Conservation (phyloP, 2,113 vertebrate species). For the Lethenteron reissneri region DNA sequence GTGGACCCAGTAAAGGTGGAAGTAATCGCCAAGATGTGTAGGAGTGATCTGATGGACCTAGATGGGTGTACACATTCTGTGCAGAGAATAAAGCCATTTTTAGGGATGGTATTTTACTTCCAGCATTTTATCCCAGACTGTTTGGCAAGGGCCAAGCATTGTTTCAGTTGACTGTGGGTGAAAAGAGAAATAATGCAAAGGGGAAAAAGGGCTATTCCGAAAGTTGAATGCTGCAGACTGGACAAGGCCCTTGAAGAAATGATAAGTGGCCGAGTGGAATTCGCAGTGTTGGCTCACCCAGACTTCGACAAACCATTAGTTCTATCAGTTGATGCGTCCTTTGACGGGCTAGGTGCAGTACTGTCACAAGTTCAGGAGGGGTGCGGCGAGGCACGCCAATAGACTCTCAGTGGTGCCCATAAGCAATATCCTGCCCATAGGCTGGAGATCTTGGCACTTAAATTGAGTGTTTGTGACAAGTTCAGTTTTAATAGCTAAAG, state of each 20-base stretch:
- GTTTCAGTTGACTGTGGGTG: no score
- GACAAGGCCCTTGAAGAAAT: no score
- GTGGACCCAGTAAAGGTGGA: slow-evolving; percentile 10
- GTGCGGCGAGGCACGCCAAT: neutral
- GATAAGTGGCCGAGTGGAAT: no score
- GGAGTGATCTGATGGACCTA: slow-evolving; percentile 11
- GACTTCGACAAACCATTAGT: neutral
- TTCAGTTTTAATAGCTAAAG: neutral
- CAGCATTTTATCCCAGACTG: slow-evolving; percentile 11
- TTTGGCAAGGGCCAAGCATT: neutral
- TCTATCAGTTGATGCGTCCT: slow-evolving; percentile 4
- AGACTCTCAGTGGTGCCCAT: neutral
- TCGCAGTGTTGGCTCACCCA: neutral
- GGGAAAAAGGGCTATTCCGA: no score
- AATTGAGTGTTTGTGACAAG: no score
- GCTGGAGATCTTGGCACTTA: neutral
- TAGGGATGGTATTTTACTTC: slow-evolving; percentile 12
- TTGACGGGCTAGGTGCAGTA: neutral
- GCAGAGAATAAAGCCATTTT: slow-evolving; percentile 9
- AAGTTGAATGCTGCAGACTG: no score
- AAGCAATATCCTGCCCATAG: neutral
- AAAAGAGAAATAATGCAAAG: no score
- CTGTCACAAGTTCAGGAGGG: neutral
- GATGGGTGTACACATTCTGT: slow-evolving; percentile 1
- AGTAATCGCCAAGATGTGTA: slow-evolving; percentile 7